Evolutionary conservation across 2,797 vertebrate genomes (phyloP).

Genomic region (Meriones psammophilus): DNA sequence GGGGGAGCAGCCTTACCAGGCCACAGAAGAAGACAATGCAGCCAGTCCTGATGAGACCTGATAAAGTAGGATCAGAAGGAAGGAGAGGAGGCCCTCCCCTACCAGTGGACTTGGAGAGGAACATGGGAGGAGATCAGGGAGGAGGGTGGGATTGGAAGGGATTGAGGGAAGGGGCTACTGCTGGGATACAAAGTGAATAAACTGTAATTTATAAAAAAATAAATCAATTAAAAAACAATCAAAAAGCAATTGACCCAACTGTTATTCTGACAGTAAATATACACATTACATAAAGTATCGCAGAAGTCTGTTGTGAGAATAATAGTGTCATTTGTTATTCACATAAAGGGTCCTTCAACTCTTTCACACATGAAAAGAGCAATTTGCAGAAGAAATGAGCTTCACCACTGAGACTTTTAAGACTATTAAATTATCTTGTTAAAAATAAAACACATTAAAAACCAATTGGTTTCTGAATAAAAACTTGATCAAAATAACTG

Average conservation of each 20-base stretch:
- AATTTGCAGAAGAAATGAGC: slow-evolving; percentile 48
- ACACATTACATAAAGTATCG: background rate
- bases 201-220: no score
- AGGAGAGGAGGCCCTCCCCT: no score
- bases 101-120: no score
- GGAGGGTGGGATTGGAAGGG: no score
- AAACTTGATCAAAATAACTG: slow-evolving; percentile 1
- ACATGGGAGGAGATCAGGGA: no score
- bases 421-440: slow-evolving; percentile 14
- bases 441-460: slow-evolving; percentile 46
- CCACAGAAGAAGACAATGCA: no score
- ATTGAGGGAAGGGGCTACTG: no score
- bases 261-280: slow-evolving; percentile 32
- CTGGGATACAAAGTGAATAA: no score
- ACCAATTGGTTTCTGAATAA: slow-evolving; percentile 34
- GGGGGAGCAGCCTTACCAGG: no score
- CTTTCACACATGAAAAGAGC: background rate
- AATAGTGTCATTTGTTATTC: background rate
- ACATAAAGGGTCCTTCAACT: background rate
- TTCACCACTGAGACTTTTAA: background rate
- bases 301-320: background rate
- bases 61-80: no score
- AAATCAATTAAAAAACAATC: no score
- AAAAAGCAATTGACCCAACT: slow-evolving; percentile 10
- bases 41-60: no score